A percentile compares a stretch with the other conserved stretches of the same genome.
phyloP scores from a whole-genome alignment of 1,140 invertebrate genomes.

The Tigriopus japonicus region DNA sequence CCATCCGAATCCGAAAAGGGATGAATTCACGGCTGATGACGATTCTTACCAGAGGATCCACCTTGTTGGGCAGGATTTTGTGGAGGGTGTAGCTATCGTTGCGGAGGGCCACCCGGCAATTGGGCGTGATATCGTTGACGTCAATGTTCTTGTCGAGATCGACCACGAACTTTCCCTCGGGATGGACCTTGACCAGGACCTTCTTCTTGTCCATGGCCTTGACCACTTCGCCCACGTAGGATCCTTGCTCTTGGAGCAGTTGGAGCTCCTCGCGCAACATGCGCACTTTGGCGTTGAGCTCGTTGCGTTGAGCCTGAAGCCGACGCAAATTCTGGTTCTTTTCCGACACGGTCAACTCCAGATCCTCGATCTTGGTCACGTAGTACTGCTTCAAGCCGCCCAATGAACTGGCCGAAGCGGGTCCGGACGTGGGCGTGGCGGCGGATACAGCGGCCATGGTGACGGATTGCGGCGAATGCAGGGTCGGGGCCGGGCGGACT shows the following conservation, averaged over 20 bases:
- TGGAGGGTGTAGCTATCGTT: constrained; percentile 98
- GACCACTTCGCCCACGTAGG: constrained; percentile 97
- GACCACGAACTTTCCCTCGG: constrained; percentile 99
- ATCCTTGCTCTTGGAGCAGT: constrained; percentile 94
- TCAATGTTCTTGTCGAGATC: constrained; percentile 99
- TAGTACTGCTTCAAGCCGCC: constrained; percentile 49
- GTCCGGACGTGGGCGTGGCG: too few relatives aligned
- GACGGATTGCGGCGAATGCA: too few relatives aligned
- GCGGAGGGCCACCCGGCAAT: constrained; percentile 86
- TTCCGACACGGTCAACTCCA: constrained; percentile 84
- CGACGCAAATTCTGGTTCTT: constrained; percentile 93
- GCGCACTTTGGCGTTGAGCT: constrained; percentile 97
- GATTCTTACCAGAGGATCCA: constrained; percentile 11
- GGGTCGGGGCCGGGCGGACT: too few relatives aligned
- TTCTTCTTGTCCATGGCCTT: constrained; percentile 99
- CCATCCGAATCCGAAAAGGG: too few relatives aligned
- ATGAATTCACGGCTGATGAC: not conserved
- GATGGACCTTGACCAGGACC: constrained; percentile 92
- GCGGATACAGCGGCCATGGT: too few relatives aligned
- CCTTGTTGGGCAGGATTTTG: constrained; percentile 97
- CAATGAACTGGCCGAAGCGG: too few relatives aligned
- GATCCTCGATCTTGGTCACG: constrained; percentile 88
- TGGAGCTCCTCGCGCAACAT: constrained; percentile 95
- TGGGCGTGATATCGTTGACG: constrained; percentile 92
- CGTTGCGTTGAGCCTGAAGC: constrained; percentile 95